Percentiles rank a stretch among this genome's conserved stretches.
phyloP scores from a whole-genome alignment of 2,797 vertebrate genomes.

The Enteromius viviparus region DNA sequence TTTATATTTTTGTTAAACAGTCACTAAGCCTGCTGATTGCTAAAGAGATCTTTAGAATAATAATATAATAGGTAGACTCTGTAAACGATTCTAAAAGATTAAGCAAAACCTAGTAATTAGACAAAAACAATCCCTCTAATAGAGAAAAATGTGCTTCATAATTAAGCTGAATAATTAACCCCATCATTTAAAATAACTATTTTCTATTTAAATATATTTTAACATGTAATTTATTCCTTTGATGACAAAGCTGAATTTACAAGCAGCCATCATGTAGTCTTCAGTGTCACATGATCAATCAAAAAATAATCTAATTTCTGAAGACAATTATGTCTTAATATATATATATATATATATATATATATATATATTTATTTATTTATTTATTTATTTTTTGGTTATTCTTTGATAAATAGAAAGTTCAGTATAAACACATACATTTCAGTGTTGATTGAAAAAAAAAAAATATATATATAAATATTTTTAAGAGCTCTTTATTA shows the following conservation, averaged over 20 bases:
- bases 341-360: no score
- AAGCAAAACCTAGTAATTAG: background rate
- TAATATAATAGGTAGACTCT: background rate
- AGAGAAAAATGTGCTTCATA: background rate
- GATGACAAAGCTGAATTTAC: background rate
- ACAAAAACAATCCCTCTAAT: background rate
- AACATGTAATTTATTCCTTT: background rate
- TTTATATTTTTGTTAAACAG: background rate
- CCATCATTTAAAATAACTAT: background rate
- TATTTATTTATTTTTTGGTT: no score
- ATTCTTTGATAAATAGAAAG: background rate
- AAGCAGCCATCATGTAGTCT: background rate
- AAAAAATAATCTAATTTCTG: background rate
- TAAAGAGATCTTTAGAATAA: background rate
- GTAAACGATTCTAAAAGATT: background rate
- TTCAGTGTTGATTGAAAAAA: background rate
- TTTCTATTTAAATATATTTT: background rate
- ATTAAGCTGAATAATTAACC: background rate
- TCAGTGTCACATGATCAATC: background rate
- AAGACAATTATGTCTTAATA: background rate
- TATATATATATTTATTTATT: no score
- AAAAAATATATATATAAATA: background rate
- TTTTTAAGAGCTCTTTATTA: constrained; percentile 53
- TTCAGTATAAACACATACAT: background rate
- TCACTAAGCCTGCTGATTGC: background rate